Percentiles rank a stretch among this genome's conserved stretches.
These are phyloP conservation scores for Paramisgurnus dabryanus DNA, from an alignment of 2,113 vertebrate species.

Conservation along the genomic window DNA sequence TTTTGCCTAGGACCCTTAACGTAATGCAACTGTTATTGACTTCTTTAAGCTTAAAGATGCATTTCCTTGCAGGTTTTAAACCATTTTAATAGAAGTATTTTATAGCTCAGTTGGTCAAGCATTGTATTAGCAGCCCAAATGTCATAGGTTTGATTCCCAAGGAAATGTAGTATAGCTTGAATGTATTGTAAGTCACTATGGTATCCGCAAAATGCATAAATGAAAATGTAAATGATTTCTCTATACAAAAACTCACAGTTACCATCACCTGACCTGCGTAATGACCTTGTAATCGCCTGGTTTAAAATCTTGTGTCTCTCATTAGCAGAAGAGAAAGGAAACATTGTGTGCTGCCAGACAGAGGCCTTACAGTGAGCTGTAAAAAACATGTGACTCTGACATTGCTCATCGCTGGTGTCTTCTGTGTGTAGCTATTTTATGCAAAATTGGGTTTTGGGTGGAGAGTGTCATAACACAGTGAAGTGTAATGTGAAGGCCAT, in stretches of 20 bases:
- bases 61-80: no score
- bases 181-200: no score
- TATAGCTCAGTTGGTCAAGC: no score
- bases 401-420: constrained; percentile 34
- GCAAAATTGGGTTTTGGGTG: constrained; percentile 17
- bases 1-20: background rate
- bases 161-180: no score
- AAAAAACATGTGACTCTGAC: constrained; percentile 46
- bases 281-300: constrained; percentile 50
- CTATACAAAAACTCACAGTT: background rate
- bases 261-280: constrained; percentile 41
- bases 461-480: background rate
- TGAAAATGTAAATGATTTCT: background rate
- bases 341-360: constrained; percentile 54
- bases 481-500: background rate
- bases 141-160: no score
- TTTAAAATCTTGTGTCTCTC: constrained; percentile 47
- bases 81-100: no score
- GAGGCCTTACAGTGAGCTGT: constrained; percentile 33
- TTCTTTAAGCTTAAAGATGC: no score
- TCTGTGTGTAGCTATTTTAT: constrained; percentile 15
- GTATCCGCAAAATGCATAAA: no score
- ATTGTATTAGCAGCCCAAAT: no score
- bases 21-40: background rate
- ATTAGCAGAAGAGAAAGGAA: constrained; percentile 53